phyloP scores from a whole-genome alignment of 2,113 vertebrate species.

The Cyanistes caeruleus region DNA sequence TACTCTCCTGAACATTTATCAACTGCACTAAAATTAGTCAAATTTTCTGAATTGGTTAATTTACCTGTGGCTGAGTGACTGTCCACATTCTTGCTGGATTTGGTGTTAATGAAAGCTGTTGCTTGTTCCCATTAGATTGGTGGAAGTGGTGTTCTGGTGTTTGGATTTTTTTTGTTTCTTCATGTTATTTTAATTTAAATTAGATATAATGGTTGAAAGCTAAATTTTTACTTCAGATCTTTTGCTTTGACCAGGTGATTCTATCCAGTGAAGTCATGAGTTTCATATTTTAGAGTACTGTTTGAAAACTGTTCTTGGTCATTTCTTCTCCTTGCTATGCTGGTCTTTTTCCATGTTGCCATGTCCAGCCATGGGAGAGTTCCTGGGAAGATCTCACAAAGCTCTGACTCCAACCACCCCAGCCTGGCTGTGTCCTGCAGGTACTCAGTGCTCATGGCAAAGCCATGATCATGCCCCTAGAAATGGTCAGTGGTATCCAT shows the following conservation, averaged over 20 bases:
- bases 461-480: not conserved
- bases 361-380: not conserved
- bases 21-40: not conserved
- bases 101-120: not conserved
- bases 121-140: not conserved
- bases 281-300: not conserved
- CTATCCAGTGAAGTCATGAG: not conserved
- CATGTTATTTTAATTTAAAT: not conserved
- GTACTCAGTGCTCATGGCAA: not conserved
- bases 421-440: not conserved
- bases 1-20: conserved; percentile 21
- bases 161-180: not conserved
- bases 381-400: not conserved
- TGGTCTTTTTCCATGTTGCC: not conserved
- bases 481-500: not conserved
- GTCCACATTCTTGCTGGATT: not conserved
- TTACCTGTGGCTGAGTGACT: not conserved
- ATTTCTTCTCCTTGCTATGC: not conserved
- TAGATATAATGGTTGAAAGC: not conserved
- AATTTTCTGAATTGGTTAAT: conserved; percentile 36
- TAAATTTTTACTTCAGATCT: not conserved
- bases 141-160: not conserved
- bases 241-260: not conserved
- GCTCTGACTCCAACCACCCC: not conserved
- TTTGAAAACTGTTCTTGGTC: not conserved